Conservation (phyloP, 1,140 invertebrate genomes). For the Drosophila kanapiae region DNA sequence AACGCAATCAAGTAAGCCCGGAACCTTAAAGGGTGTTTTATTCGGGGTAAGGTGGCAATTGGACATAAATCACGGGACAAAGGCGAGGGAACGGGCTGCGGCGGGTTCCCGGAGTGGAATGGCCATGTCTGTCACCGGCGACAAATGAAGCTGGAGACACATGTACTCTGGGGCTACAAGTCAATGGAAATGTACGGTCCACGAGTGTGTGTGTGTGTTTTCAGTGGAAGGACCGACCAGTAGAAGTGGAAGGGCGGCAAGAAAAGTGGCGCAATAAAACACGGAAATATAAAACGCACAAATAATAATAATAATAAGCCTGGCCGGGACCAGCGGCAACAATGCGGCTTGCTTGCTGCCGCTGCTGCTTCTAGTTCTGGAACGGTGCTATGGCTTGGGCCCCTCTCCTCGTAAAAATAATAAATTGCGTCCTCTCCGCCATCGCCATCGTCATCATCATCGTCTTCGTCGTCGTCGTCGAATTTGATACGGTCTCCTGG, state of each 20-base stretch:
- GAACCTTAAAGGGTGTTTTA: conserved; percentile 56
- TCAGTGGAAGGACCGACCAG: conserved; percentile 9
- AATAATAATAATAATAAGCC: conserved; percentile 80
- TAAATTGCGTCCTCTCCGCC: conserved; percentile 67
- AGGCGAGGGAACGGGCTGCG: conserved; percentile 26
- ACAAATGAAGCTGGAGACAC: conserved; percentile 73
- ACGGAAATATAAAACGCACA: conserved; percentile 83
- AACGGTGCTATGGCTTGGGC: conserved; percentile 25
- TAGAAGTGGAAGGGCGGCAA: conserved; percentile 31
- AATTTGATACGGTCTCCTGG: conserved; percentile 69
- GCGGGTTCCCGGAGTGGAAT: background rate
- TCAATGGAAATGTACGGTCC: conserved; percentile 61
- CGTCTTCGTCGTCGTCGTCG: conserved; percentile 52
- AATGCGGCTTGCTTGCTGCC: conserved; percentile 37
- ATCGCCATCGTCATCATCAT: conserved; percentile 23
- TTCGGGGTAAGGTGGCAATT: conserved; percentile 30
- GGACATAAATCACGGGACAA: conserved; percentile 61
- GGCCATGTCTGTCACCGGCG: conserved; percentile 59
- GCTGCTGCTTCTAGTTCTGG: conserved; percentile 25
- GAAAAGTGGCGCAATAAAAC: conserved; percentile 80
- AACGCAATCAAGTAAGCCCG: conserved; percentile 37
- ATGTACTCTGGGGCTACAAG: conserved; percentile 50
- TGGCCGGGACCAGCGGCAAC: conserved; percentile 47
- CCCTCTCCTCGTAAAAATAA: conserved; percentile 76
- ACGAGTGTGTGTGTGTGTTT: conserved; percentile 14